Conservation (phyloP, 2,888 invertebrate species). For the Steinernema scapterisci region DNA sequence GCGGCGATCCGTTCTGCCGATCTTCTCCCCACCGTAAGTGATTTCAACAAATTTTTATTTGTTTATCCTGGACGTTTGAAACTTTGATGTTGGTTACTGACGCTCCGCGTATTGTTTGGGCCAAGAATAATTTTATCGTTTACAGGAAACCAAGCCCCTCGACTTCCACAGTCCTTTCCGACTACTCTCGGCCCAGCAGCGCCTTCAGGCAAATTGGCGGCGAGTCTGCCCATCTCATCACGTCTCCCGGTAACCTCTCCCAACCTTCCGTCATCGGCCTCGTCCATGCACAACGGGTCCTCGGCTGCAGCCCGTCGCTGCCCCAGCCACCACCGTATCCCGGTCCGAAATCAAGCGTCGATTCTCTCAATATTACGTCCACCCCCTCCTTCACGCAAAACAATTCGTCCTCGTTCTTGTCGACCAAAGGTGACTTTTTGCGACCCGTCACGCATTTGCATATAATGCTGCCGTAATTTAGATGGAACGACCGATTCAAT, state of each 20-base stretch:
- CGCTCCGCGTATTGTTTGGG: too few species aligned
- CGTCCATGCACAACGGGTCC: slow-evolving; percentile 23
- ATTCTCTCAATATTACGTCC: slow-evolving; percentile 37
- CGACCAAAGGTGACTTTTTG: slow-evolving; percentile 1
- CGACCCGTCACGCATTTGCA: too few species aligned
- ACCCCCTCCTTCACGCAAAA: slow-evolving; percentile 24
- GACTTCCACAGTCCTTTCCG: slow-evolving; percentile 6
- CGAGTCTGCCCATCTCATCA: slow-evolving; percentile 26
- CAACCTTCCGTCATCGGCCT: slow-evolving; percentile 20
- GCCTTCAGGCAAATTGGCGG: slow-evolving; percentile 13
- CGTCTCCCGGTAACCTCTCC: slow-evolving; percentile 13
- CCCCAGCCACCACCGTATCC: slow-evolving; percentile 48
- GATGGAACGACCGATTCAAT: slow-evolving; percentile 27
- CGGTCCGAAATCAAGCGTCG: slow-evolving; percentile 40
- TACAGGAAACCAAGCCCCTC: slow-evolving; percentile 19
- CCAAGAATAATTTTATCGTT: background rate
- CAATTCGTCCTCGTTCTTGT: slow-evolving; percentile 14
- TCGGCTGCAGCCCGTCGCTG: slow-evolving; percentile 35
- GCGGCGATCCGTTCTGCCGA: slow-evolving; percentile 45
- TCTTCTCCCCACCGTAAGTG: slow-evolving; percentile 40
- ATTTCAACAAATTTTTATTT: background rate
- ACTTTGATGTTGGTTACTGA: background rate
- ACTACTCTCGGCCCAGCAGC: slow-evolving; percentile 19
- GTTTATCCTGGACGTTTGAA: background rate
- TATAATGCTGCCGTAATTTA: background rate